phyloP scores from a whole-genome alignment of 2,888 invertebrate species.

The Lasioglossum zephyrum region DNA sequence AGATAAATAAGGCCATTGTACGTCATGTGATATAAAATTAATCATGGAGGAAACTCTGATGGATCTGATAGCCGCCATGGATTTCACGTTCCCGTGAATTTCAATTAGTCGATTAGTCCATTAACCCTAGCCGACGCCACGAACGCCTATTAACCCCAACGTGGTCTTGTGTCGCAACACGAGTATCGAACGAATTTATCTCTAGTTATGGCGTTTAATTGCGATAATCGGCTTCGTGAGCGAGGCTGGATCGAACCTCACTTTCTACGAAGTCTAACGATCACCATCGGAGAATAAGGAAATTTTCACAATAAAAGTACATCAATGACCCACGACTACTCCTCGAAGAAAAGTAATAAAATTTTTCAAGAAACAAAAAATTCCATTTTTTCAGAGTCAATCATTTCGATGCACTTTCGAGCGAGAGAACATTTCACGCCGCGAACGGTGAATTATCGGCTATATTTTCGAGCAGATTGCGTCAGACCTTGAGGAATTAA shows the following conservation, averaged over 20 bases:
- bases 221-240: conserved; percentile 20
- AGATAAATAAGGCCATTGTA: too few species aligned
- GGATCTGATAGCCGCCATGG: neutral
- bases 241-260: neutral
- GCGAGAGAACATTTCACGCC: neutral
- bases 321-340: neutral
- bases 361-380: neutral
- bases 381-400: neutral
- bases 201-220: conserved; percentile 23
- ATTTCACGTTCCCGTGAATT: conserved; percentile 39
- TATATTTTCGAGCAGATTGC: conserved; percentile 22
- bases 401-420: neutral
- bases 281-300: neutral
- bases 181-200: conserved; percentile 21
- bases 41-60: neutral
- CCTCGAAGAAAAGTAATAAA: neutral
- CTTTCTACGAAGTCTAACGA: neutral
- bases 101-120: conserved; percentile 29
- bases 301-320: neutral
- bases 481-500: conserved; percentile 44
- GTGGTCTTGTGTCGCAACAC: conserved; percentile 25
- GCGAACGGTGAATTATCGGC: neutral
- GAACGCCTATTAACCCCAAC: conserved; percentile 30
- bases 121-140: conserved; percentile 31
- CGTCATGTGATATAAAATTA: neutral